A percentile compares a stretch with the other conserved stretches of the same genome.
Evolutionary conservation across 92 coral and sea anemone species (phyloP).

Genomic region (Epizoanthus rinbou): DNA sequence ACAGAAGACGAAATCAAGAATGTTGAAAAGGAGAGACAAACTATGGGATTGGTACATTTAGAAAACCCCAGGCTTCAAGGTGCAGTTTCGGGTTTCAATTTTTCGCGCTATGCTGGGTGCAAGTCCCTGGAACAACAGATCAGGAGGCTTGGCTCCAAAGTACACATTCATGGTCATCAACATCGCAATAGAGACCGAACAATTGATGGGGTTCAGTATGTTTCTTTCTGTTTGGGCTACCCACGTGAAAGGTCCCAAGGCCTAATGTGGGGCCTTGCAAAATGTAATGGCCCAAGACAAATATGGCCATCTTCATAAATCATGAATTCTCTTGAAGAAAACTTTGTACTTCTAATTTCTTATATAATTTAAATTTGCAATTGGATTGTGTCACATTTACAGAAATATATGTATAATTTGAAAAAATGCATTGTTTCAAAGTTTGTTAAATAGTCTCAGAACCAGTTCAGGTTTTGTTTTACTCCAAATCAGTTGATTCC

Average conservation of each 20-base stretch:
- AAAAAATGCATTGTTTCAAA: no score
- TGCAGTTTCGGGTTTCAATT: slow-evolving; percentile 62
- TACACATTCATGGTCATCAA: slow-evolving; percentile 81
- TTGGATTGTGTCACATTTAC: not conserved
- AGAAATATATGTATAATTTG: no score
- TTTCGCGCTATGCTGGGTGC: slow-evolving; percentile 83
- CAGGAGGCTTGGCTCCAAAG: slow-evolving; percentile 59
- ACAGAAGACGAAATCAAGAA: slow-evolving; percentile 60
- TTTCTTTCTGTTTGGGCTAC: slow-evolving; percentile 81
- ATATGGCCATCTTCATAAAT: slow-evolving; percentile 60
- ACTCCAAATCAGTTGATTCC: no score
- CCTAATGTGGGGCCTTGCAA: slow-evolving; percentile 74
- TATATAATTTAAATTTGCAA: not conserved
- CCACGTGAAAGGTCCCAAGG: slow-evolving; percentile 79
- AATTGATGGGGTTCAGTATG: slow-evolving; percentile 70
- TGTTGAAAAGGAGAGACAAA: slow-evolving; percentile 63
- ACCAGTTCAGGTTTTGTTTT: no score
- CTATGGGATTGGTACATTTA: slow-evolving; percentile 44
- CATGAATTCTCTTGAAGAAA: not conserved
- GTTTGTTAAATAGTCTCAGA: not conserved
- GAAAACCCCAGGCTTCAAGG: slow-evolving; percentile 72
- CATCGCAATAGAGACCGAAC: slow-evolving; percentile 81
- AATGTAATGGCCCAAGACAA: slow-evolving; percentile 55
- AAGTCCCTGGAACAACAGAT: slow-evolving; percentile 65
- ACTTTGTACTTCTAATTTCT: not conserved